These are phyloP conservation scores for Brenthis daphne DNA, from an alignment of 2,888 invertebrate genomes.

Conservation along the genomic window DNA sequence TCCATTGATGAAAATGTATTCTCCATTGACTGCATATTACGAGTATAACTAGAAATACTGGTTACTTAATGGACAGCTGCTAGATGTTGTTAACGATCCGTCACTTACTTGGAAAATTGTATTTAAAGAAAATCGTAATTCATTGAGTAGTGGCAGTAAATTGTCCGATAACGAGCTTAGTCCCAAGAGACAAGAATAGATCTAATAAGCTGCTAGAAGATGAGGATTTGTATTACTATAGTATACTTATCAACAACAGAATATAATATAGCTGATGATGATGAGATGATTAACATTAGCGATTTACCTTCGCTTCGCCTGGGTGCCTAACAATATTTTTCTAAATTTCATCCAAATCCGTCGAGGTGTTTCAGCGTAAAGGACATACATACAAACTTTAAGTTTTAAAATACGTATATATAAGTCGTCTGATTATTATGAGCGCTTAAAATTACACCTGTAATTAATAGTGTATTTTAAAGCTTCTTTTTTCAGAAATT, in stretches of 20 bases:
- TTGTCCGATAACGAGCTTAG: conserved; percentile 9
- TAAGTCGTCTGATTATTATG: neutral
- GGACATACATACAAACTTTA: neutral
- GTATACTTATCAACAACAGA: neutral
- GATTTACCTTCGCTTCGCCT: too few relatives aligned
- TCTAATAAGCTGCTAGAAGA: conserved; percentile 2
- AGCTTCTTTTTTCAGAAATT: too few relatives aligned
- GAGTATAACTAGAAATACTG: too few relatives aligned
- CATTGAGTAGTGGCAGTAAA: conserved; percentile 3
- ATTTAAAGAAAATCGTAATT: conserved; percentile 6
- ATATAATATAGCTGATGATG: too few relatives aligned
- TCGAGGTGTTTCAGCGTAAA: neutral
- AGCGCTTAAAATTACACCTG: too few relatives aligned
- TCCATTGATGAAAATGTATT: too few relatives aligned
- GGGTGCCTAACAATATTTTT: neutral
- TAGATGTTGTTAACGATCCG: too few relatives aligned
- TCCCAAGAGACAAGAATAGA: conserved; percentile 12
- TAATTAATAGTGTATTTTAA: too few relatives aligned
- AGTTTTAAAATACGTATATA: neutral
- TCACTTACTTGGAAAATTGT: neutral
- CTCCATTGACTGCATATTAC: too few relatives aligned
- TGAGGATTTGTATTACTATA: neutral
- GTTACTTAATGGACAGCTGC: too few relatives aligned
- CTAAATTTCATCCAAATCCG: neutral
- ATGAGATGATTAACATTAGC: too few relatives aligned